A percentile compares a stretch with the other conserved stretches of the same genome.
These are phyloP conservation scores for Lophius piscatorius DNA, from an alignment of 2,113 vertebrate genomes.

Conservation along the genomic window DNA sequence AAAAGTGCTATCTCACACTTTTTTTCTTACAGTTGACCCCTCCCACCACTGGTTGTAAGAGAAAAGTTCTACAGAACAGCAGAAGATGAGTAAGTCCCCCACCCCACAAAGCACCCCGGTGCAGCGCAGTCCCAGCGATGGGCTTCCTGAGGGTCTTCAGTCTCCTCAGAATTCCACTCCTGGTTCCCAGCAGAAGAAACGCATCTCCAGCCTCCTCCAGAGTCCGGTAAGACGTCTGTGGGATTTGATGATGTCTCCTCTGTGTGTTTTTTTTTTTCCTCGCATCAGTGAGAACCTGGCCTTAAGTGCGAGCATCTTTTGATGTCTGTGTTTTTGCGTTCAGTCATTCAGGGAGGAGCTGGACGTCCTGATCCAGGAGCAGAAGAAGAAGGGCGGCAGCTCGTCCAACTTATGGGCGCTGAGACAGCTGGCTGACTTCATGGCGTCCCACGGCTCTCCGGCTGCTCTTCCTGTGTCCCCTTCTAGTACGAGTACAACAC, in stretches of 20 bases:
- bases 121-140: conserved; percentile 83
- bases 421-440: conserved; percentile 95
- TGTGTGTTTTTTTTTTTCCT: neutral
- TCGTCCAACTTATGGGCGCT: conserved; percentile 95
- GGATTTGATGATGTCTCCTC: neutral
- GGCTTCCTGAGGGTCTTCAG: conserved; percentile 79
- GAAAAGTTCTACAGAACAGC: conserved; percentile 50
- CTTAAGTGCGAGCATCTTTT: conserved; percentile 4
- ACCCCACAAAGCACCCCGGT: conserved; percentile 79
- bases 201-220: conserved; percentile 92
- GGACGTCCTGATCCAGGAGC: conserved; percentile 97
- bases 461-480: conserved; percentile 88
- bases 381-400: conserved; percentile 98
- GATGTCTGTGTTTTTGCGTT: conserved; percentile 27
- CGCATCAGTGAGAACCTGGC: too few species aligned
- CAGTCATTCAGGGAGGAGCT: conserved; percentile 98
- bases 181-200: conserved; percentile 89
- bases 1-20: too few species aligned
- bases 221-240: conserved; percentile 81
- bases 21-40: conserved; percentile 35
- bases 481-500: conserved; percentile 81
- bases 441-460: conserved; percentile 90
- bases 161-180: conserved; percentile 83
- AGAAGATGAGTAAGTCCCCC: conserved; percentile 80
- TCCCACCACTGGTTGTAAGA: conserved; percentile 50